Evolutionary conservation across 2,113 vertebrate species (phyloP).

Genomic region (Ursus arctos): DNA sequence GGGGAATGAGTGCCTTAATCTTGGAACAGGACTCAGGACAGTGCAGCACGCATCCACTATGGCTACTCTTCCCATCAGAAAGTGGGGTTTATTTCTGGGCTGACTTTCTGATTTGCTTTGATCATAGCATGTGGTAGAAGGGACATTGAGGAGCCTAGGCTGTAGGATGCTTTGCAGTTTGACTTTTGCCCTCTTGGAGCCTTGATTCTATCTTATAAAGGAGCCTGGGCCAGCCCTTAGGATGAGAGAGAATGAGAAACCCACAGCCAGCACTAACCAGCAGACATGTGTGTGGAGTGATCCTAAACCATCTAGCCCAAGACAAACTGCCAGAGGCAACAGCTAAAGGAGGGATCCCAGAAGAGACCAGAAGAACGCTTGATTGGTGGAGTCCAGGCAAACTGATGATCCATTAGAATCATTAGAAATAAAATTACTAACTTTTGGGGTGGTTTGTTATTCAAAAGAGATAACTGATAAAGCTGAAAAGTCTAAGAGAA

Average conservation of each 20-base stretch:
- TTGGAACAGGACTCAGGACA: not conserved
- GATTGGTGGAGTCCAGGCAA: not conserved
- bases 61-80: not conserved
- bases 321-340: not conserved
- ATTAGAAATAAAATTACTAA: slow-evolving; percentile 5
- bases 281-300: not conserved
- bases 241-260: not conserved
- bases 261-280: not conserved
- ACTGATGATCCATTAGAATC: not conserved
- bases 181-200: not conserved
- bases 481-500: not conserved
- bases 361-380: not conserved
- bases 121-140: not conserved
- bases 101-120: not conserved
- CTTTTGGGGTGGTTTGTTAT: not conserved
- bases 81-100: not conserved
- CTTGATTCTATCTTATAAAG: not conserved
- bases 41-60: not conserved
- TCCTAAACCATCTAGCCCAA: not conserved
- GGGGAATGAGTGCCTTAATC: not conserved
- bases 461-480: not conserved
- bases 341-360: not conserved
- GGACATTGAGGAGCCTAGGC: not conserved
- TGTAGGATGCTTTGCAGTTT: not conserved
- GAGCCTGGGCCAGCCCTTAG: not conserved